Base-by-base conservation (phyloP, 2,888 invertebrate species). In the Hylaea fasciaria region DNA sequence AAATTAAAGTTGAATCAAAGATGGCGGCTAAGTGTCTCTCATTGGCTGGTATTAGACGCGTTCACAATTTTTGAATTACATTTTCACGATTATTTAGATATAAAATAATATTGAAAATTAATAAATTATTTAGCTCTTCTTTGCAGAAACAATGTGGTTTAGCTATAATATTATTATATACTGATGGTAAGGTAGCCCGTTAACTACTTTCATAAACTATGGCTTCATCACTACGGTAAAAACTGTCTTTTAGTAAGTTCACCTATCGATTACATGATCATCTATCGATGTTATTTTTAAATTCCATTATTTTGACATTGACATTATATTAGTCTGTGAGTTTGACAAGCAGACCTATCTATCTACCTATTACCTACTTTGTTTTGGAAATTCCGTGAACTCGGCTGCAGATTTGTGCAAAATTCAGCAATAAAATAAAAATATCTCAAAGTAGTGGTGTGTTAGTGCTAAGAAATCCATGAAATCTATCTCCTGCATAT, bases 1-100 rank as follows among this genome's bases (percentile, higher is more conserved):
- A 2, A n/a, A 70, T 73, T 64, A 73, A 82, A 83, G 83, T 83
- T 70, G 82, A 81, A 80, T 81, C 69, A 65, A 67, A 71, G 70
- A 76, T 71, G 69, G 71, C 59, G 74, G 66, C 64, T 68, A 58
- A 16, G 13, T 8, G 2, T 0, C 8, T 60, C 7, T 62, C 35
- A 81, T 81, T 81, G 75, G 81, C 13, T 13, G 0, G 14, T 0
- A 71, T 72, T 41, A 9, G 57, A 59, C 67, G 79, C 85, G 80
- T 82, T 84, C 82, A 17, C 59, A 14, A 37, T 12, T 12, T 37
- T n/a, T 37, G n/a, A 37, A 37, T 37, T 12, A 37, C 12, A 12
- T 12, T 12, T 32, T 28, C 28, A n/a, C 22, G 22, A 22, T 22
- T 35, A 35, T 35, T 2, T 35, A 5, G 11, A 35, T n/a, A n/a